A percentile compares a stretch with the other conserved stretches of the same genome.
Evolutionary conservation across 1,140 invertebrate genomes (phyloP).

Genomic region (Drosophila sucinea): DNA sequence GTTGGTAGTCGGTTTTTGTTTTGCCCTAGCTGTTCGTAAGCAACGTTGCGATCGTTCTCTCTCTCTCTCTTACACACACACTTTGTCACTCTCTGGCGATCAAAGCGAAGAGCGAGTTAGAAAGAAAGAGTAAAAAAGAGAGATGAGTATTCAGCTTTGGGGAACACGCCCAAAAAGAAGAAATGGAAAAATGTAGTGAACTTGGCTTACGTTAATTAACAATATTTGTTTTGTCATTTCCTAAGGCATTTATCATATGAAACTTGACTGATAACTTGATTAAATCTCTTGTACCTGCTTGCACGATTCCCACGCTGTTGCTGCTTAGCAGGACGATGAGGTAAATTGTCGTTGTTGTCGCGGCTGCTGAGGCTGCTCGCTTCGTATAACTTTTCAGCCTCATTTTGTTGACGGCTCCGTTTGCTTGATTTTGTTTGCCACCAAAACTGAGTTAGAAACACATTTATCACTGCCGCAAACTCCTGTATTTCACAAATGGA

Average conservation of each 20-base stretch:
- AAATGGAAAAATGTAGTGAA: conserved; percentile 17
- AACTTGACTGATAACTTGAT: neutral
- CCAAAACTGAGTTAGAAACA: conserved; percentile 2
- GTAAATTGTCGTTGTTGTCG: conserved; percentile 12
- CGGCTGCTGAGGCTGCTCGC: neutral
- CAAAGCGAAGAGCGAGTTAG: conserved; percentile 63
- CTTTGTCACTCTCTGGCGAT: conserved; percentile 34
- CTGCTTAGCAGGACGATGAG: conserved; percentile 2
- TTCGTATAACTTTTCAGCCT: conserved; percentile 6
- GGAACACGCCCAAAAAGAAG: conserved; percentile 67
- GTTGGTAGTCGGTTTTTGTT: conserved; percentile 71
- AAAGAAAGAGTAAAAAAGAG: conserved; percentile 62
- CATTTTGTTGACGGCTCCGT: conserved; percentile 1
- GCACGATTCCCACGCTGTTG: conserved; percentile 21
- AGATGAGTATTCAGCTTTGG: conserved; percentile 72
- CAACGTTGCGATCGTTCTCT: conserved; percentile 52
- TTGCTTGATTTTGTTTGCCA: neutral
- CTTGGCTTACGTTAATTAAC: conserved; percentile 62
- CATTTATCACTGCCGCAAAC: neutral
- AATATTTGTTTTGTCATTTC: neutral
- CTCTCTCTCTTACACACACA: neutral
- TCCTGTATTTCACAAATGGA: neutral
- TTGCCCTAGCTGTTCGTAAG: conserved; percentile 71
- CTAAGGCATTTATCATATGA: neutral
- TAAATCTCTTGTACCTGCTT: neutral